Conservation (phyloP, 37 sponge, comb jelly and placozoan genomes). For the Petrosia ficiformis region DNA sequence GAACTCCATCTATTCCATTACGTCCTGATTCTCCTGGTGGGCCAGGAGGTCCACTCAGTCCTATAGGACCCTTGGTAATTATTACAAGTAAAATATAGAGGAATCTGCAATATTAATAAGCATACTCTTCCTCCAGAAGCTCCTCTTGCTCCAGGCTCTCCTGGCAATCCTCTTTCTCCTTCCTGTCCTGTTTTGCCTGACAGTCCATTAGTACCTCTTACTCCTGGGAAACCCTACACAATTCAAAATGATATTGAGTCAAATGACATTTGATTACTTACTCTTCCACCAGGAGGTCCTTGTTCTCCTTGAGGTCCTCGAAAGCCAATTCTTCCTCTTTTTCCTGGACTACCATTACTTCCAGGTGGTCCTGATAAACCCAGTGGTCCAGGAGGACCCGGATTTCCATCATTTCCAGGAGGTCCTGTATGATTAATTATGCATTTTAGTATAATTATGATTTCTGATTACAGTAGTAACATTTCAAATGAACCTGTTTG, state of each 20-base stretch:
- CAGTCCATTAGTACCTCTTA: background rate
- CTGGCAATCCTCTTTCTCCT: constrained; percentile 49
- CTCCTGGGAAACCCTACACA: background rate
- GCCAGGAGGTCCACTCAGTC: background rate
- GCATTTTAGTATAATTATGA: background rate
- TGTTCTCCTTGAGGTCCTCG: constrained; percentile 10
- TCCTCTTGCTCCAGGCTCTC: constrained; percentile 41
- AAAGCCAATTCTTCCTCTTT: background rate
- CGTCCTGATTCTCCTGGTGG: background rate
- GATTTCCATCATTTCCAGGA: background rate
- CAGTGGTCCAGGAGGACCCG: constrained; percentile 4
- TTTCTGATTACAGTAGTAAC: background rate
- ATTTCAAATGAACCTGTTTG: background rate
- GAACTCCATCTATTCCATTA: background rate
- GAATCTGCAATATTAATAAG: too few relatives aligned
- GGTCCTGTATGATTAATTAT: constrained; percentile 25
- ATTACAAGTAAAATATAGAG: background rate
- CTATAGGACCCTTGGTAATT: background rate
- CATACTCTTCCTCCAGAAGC: constrained; percentile 52
- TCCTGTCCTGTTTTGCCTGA: constrained; percentile 36
- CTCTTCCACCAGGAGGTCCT: constrained; percentile 41
- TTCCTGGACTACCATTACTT: background rate
- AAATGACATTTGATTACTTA: background rate
- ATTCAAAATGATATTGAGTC: background rate
- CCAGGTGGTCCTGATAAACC: constrained; percentile 43